Conservation (phyloP, 2,888 invertebrate species). For the Platynereis dumerilii region DNA sequence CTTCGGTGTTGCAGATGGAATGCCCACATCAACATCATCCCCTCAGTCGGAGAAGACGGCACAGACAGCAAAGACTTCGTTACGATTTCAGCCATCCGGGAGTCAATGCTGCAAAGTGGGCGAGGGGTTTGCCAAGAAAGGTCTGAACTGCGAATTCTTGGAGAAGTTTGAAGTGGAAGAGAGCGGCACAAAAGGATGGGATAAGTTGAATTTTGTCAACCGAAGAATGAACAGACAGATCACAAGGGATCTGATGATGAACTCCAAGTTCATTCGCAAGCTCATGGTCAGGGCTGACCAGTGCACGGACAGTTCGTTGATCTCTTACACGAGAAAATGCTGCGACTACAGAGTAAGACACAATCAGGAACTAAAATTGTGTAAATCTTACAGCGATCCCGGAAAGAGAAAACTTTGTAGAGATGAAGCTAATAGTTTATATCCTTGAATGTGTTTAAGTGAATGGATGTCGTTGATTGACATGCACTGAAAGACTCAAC, state of each 20-base stretch:
- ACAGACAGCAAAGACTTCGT: background rate
- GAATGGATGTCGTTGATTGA: no score
- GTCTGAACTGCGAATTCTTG: constrained; percentile 40
- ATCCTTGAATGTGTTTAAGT: no score
- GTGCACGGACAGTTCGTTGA: constrained; percentile 39
- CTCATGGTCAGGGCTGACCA: constrained; percentile 42
- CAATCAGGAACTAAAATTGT: constrained; percentile 31
- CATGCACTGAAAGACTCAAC: no score
- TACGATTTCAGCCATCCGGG: constrained; percentile 40
- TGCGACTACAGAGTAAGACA: constrained; percentile 41
- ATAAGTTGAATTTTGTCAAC: constrained; percentile 39
- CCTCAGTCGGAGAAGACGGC: no score
- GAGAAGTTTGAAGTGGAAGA: constrained; percentile 16
- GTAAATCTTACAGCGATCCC: no score
- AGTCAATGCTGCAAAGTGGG: constrained; percentile 50
- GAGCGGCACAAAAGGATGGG: no score
- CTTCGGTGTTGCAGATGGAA: no score
- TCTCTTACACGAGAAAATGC: constrained; percentile 46
- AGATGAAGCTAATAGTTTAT: no score
- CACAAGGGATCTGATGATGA: background rate
- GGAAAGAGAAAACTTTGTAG: no score
- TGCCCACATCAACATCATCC: no score
- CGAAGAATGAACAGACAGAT: constrained; percentile 39
- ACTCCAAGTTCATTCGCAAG: background rate
- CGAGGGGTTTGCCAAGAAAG: constrained; percentile 47